A percentile compares a stretch with the other conserved stretches of the same genome.
Conservation (phyloP, 2,113 vertebrate genomes). For the Petromus typicus region DNA sequence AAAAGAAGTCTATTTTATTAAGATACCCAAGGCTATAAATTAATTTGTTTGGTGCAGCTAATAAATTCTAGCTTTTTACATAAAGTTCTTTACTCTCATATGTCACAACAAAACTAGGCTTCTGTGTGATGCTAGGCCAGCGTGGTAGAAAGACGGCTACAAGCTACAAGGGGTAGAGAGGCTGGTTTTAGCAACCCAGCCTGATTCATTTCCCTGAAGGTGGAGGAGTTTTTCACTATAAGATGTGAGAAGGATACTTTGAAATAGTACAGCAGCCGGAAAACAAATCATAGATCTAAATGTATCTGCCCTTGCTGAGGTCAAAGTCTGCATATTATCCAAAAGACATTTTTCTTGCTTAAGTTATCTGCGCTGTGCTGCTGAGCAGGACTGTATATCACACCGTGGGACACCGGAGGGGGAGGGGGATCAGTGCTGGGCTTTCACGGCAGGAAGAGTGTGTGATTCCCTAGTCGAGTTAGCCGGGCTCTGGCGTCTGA, state of each 20-base stretch:
- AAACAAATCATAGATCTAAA: conserved; percentile 75
- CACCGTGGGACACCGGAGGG: neutral
- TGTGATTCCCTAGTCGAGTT: neutral
- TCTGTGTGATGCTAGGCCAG: conserved; percentile 11
- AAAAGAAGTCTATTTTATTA: conserved; percentile 36
- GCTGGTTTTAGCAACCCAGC: conserved; percentile 37
- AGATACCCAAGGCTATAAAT: conserved; percentile 19
- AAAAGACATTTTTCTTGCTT: conserved; percentile 68
- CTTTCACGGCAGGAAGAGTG: neutral
- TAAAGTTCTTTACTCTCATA: neutral
- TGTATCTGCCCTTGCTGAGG: conserved; percentile 76
- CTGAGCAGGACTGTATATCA: neutral
- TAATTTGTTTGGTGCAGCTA: conserved; percentile 56
- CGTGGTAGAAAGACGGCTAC: conserved; percentile 20
- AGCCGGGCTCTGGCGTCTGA: neutral
- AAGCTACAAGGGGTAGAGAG: neutral
- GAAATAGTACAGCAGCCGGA: conserved; percentile 66
- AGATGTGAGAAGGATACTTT: conserved; percentile 49
- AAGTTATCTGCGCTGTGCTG: conserved; percentile 44
- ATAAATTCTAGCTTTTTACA: conserved; percentile 7
- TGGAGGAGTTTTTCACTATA: conserved; percentile 33
- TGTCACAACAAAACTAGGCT: conserved; percentile 42
- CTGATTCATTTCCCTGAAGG: conserved; percentile 61
- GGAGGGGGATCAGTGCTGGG: too few relatives aligned
- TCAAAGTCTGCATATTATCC: conserved; percentile 74